Conservation (phyloP, 2,113 vertebrate species). For the Etia nguti region DNA sequence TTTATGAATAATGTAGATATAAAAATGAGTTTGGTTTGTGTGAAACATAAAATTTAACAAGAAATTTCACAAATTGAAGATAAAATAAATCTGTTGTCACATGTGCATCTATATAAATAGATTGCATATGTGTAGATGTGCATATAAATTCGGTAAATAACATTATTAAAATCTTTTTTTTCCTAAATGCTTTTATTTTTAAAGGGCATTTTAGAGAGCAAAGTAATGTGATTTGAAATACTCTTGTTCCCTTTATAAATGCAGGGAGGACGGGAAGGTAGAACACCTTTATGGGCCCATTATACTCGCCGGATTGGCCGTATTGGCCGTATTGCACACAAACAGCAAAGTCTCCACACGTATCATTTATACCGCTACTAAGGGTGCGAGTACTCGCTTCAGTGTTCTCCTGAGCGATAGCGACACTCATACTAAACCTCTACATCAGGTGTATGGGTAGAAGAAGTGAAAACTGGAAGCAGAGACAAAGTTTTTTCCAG, state of each 20-base stretch:
- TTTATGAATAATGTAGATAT: neutral
- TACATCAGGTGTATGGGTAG: neutral
- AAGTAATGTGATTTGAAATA: neutral
- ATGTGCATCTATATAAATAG: neutral
- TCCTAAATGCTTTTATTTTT: neutral
- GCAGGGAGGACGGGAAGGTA: neutral
- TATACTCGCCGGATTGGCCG: neutral
- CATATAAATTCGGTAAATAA: neutral
- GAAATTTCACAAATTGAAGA: neutral
- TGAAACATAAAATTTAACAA: neutral
- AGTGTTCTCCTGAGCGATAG: neutral
- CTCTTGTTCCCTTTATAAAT: neutral
- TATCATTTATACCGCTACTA: neutral
- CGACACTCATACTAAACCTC: neutral
- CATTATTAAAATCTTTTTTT: neutral
- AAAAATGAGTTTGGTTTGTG: neutral
- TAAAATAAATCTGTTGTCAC: neutral
- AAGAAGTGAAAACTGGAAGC: neutral
- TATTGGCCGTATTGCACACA: neutral
- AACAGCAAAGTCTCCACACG: rapidly evolving
- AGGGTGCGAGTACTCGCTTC: neutral
- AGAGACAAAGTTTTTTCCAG: neutral
- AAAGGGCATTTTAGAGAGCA: neutral
- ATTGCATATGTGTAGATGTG: neutral
- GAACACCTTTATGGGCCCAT: neutral